These are phyloP conservation scores for Lysandra coridon DNA, from an alignment of 2,888 invertebrate species.

Conservation along the genomic window DNA sequence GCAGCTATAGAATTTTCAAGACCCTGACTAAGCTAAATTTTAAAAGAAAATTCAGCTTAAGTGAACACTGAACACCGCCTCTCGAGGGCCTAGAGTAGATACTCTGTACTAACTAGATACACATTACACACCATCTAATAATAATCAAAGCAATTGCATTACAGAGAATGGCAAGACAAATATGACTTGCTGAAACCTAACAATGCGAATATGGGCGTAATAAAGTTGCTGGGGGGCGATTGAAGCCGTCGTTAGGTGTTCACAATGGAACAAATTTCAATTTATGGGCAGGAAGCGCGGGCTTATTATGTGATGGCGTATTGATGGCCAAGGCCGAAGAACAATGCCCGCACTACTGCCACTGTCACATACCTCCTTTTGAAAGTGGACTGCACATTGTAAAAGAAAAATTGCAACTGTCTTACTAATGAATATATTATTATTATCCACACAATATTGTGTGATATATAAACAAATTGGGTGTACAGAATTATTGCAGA, in stretches of 20 bases:
- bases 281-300: constrained; percentile 35
- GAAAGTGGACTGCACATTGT: too few relatives aligned
- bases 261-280: constrained; percentile 35
- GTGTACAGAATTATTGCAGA: too few relatives aligned
- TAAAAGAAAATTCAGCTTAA: too few relatives aligned
- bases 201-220: constrained; percentile 22
- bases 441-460: too few relatives aligned
- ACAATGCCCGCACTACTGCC: constrained; percentile 21
- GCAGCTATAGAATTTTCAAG: too few relatives aligned
- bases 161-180: neutral
- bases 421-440: too few relatives aligned
- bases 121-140: too few relatives aligned
- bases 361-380: neutral
- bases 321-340: constrained; percentile 29
- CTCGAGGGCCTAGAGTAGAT: neutral
- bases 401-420: too few relatives aligned
- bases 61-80: too few relatives aligned
- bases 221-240: constrained; percentile 25
- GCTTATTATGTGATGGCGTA: constrained; percentile 31
- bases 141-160: neutral
- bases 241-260: constrained; percentile 27
- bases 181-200: constrained; percentile 11
- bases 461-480: too few relatives aligned
- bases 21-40: too few relatives aligned
- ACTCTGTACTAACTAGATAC: too few relatives aligned